These are phyloP conservation scores for Dissostichus mawsoni DNA, from an alignment of 2,113 vertebrate species.

Conservation along the genomic window DNA sequence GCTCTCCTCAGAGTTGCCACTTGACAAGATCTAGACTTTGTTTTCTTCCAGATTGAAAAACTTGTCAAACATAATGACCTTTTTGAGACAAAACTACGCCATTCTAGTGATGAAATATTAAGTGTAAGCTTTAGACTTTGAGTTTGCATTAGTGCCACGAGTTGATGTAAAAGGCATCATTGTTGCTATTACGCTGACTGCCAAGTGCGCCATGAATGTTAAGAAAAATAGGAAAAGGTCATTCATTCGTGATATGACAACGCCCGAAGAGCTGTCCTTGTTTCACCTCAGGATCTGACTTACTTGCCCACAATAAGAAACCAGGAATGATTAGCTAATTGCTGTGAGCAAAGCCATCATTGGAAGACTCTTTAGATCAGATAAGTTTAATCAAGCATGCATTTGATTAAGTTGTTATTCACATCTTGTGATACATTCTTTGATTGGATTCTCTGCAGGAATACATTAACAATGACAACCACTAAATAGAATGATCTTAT, in stretches of 20 bases:
- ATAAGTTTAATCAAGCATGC: constrained; percentile 23
- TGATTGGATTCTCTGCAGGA: constrained; percentile 26
- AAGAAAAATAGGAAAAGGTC: constrained; percentile 33
- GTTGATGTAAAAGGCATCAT: constrained; percentile 17
- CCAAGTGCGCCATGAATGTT: constrained; percentile 40
- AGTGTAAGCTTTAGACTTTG: constrained; percentile 22
- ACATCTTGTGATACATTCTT: constrained; percentile 34
- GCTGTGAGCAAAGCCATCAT: constrained; percentile 11
- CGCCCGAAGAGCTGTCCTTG: constrained; percentile 36
- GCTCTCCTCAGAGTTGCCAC: constrained; percentile 32
- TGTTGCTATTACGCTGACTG: constrained; percentile 20
- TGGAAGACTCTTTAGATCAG: constrained; percentile 1
- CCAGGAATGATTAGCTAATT: not conserved
- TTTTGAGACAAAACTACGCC: constrained; percentile 31
- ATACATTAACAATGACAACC: constrained; percentile 25
- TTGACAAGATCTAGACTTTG: constrained; percentile 47
- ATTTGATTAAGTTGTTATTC: constrained; percentile 24
- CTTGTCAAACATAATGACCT: constrained; percentile 59
- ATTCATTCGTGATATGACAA: constrained; percentile 26
- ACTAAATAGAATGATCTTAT: not conserved
- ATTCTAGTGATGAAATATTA: constrained; percentile 28
- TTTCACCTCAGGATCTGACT: constrained; percentile 24
- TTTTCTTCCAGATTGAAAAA: constrained; percentile 53
- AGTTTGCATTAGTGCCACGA: constrained; percentile 8
- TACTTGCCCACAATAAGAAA: constrained; percentile 1